Conservation (phyloP, 1,140 invertebrate species). For the Drosophila chauvacae region DNA sequence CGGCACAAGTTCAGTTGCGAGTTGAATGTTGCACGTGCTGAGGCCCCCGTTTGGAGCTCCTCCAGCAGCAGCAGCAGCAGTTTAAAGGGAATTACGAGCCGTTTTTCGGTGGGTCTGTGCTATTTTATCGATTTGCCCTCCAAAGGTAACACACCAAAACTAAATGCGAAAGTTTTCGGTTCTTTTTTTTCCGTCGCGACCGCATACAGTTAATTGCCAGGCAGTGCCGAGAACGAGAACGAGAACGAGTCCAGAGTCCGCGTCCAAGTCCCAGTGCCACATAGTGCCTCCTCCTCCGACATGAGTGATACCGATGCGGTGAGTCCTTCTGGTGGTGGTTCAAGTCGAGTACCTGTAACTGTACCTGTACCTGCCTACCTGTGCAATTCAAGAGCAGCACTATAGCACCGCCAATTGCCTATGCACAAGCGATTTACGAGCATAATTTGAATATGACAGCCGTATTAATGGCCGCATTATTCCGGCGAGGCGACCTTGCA, state of each 20-base stretch:
- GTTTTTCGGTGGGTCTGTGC: constrained; percentile 29
- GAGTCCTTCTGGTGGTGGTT: constrained; percentile 41
- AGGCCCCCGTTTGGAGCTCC: constrained; percentile 25
- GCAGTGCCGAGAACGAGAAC: constrained; percentile 60
- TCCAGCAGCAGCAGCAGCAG: constrained; percentile 13
- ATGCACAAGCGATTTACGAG: constrained; percentile 58
- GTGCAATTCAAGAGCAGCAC: constrained; percentile 33
- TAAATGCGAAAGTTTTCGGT: constrained; percentile 52
- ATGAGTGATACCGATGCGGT: constrained; percentile 83
- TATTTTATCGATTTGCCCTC: constrained; percentile 70
- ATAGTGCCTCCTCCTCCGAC: constrained; percentile 11
- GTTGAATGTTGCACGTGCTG: constrained; percentile 63
- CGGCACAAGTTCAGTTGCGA: constrained; percentile 61
- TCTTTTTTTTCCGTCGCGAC: constrained; percentile 9
- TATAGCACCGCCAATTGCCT: constrained; percentile 42
- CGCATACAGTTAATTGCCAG: constrained; percentile 63
- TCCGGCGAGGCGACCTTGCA: constrained; percentile 59
- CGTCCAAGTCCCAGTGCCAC: not conserved
- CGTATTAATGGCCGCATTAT: constrained; percentile 40
- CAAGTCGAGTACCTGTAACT: constrained; percentile 9
- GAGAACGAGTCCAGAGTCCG: constrained; percentile 23
- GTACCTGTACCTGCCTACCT: constrained; percentile 14
- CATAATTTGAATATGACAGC: constrained; percentile 49
- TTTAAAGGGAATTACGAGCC: constrained; percentile 46
- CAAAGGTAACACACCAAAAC: constrained; percentile 28